Evolutionary conservation across 2,888 invertebrate species (phyloP).

Genomic region (Tetrapedia diversipes): DNA sequence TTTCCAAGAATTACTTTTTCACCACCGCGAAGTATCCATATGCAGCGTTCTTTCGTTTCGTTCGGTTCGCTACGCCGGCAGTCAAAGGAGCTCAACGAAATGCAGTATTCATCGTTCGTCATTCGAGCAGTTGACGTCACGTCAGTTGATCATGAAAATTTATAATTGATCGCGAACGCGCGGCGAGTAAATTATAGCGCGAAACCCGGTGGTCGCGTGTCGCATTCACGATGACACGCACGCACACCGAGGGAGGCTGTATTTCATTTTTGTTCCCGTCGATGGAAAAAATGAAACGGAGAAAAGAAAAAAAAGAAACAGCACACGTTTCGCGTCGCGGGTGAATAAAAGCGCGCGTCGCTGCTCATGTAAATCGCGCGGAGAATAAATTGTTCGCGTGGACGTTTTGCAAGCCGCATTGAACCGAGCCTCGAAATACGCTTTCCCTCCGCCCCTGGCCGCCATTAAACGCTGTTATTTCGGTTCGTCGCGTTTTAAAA

Average conservation of each 20-base stretch:
- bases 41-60: not conserved
- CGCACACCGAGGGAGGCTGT: not conserved
- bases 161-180: conserved; percentile 36
- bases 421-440: not conserved
- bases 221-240: not conserved
- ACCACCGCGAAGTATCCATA: too few species aligned
- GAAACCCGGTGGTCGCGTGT: conserved; percentile 10
- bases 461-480: conserved; percentile 1
- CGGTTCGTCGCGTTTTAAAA: not conserved
- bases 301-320: not conserved
- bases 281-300: not conserved
- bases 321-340: not conserved
- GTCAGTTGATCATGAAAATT: conserved; percentile 42
- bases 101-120: conserved; percentile 29
- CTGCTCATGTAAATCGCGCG: conserved; percentile 25
- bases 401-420: not conserved
- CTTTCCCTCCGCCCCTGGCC: not conserved
- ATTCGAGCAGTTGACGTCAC: conserved; percentile 43
- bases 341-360: conserved; percentile 33
- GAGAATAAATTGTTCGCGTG: conserved; percentile 22
- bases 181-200: conserved; percentile 31
- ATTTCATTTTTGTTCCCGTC: not conserved
- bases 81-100: not conserved
- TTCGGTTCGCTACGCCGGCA: not conserved
- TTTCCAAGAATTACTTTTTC: not conserved